phyloP scores from a whole-genome alignment of 2,797 vertebrate species.

The Podarcis lilfordi region DNA sequence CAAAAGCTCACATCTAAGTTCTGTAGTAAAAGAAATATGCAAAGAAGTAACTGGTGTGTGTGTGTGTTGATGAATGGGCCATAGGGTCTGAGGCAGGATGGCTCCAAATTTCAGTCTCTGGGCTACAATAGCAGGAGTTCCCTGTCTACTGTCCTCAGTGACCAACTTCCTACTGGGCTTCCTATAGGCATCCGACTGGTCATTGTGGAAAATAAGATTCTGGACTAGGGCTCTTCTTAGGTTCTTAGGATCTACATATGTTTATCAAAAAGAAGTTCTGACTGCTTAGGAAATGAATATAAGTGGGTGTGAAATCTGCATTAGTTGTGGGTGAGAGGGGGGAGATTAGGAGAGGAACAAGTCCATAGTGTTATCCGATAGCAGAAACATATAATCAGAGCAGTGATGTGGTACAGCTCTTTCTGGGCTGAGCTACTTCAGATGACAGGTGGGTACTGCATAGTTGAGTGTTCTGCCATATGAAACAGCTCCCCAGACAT shows the following conservation, averaged over 20 bases:
- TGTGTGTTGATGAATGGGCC: not conserved
- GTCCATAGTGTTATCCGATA: too few species aligned
- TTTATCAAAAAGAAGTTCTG: not conserved
- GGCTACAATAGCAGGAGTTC: too few species aligned
- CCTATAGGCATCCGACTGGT: not conserved
- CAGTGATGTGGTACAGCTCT: too few species aligned
- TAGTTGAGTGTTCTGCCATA: not conserved
- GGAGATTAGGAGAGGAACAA: not conserved
- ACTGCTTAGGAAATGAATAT: too few species aligned
- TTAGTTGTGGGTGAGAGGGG: too few species aligned
- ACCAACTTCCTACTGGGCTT: too few species aligned
- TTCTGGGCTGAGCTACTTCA: not conserved
- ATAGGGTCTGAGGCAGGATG: too few species aligned
- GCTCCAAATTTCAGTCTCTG: too few species aligned
- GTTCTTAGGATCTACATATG: not conserved
- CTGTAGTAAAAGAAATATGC: not conserved
- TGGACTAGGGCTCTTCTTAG: too few species aligned
- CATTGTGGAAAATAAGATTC: too few species aligned
- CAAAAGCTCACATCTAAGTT: not conserved
- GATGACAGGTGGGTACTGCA: not conserved
- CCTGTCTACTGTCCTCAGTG: too few species aligned
- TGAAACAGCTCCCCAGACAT: not conserved
- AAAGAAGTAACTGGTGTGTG: not conserved
- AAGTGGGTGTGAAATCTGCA: not conserved
- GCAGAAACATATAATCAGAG: not conserved